These are phyloP conservation scores for Steinernema feltiae DNA, from an alignment of 1,140 invertebrate genomes.

Conservation along the genomic window DNA sequence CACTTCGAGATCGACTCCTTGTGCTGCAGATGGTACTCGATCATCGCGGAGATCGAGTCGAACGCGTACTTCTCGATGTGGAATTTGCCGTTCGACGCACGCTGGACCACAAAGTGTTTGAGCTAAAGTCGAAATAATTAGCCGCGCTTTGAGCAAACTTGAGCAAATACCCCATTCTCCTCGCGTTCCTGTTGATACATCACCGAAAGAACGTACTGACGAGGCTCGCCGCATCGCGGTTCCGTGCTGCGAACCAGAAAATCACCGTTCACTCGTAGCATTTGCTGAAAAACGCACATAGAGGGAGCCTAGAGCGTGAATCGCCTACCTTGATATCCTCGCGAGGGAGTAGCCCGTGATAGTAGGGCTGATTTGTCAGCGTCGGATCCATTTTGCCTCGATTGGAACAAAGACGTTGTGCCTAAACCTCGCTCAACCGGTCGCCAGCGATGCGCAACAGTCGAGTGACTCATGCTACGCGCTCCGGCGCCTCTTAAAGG, in stretches of 20 bases:
- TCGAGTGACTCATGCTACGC: no score
- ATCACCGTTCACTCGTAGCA: neutral
- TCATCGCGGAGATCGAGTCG: neutral
- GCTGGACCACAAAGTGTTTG: constrained; percentile 31
- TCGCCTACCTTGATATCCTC: neutral
- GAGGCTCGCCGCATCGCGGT: neutral
- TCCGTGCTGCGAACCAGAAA: neutral
- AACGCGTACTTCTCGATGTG: constrained; percentile 21
- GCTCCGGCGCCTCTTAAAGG: no score
- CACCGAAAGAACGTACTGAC: neutral
- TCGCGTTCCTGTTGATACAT: neutral
- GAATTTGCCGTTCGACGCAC: neutral
- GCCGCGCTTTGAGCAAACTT: neutral
- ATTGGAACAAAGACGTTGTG: no score
- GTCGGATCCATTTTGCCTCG: neutral
- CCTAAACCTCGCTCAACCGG: no score
- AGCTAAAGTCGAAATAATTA: neutral
- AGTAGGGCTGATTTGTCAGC: neutral
- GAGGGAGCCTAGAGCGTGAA: no score
- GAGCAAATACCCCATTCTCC: neutral
- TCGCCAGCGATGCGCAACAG: no score
- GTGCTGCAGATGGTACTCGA: neutral
- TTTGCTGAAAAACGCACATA: no score
- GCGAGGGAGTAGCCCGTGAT: neutral
- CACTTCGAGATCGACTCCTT: neutral